Percentiles rank a stretch among this genome's conserved stretches.
phyloP scores from a whole-genome alignment of 2,113 vertebrate species.

The Collichthys lucidus region DNA sequence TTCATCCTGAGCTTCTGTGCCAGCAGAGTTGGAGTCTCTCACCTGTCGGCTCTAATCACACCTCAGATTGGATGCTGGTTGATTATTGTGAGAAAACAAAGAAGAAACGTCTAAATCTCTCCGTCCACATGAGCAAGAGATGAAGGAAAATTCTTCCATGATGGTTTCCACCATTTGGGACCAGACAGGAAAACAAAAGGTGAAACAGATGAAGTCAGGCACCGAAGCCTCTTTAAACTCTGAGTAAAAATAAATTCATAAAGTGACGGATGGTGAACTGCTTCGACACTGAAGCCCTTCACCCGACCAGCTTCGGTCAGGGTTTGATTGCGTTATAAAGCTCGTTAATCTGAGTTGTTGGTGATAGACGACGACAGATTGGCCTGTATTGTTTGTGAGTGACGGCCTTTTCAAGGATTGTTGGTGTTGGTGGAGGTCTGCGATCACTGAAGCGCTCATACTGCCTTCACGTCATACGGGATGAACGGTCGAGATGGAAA shows the following conservation, averaged over 20 bases:
- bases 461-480: too few relatives aligned
- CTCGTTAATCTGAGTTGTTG: too few relatives aligned
- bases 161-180: neutral
- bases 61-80: neutral
- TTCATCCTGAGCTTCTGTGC: too few relatives aligned
- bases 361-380: too few relatives aligned
- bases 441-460: too few relatives aligned
- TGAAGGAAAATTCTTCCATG: neutral
- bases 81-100: neutral
- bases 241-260: neutral
- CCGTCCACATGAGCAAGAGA: neutral
- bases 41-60: neutral
- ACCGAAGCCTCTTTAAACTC: neutral
- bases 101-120: neutral
- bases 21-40: neutral
- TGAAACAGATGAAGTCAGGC: conserved; percentile 14
- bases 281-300: too few relatives aligned
- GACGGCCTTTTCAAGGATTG: too few relatives aligned
- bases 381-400: too few relatives aligned
- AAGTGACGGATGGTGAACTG: neutral
- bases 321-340: too few relatives aligned
- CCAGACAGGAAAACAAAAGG: neutral
- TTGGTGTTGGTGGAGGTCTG: too few relatives aligned
- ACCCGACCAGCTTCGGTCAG: too few relatives aligned
- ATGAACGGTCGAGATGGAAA: too few relatives aligned